Conservation (phyloP, 2,888 invertebrate species). For the Drosophila leonis region DNA sequence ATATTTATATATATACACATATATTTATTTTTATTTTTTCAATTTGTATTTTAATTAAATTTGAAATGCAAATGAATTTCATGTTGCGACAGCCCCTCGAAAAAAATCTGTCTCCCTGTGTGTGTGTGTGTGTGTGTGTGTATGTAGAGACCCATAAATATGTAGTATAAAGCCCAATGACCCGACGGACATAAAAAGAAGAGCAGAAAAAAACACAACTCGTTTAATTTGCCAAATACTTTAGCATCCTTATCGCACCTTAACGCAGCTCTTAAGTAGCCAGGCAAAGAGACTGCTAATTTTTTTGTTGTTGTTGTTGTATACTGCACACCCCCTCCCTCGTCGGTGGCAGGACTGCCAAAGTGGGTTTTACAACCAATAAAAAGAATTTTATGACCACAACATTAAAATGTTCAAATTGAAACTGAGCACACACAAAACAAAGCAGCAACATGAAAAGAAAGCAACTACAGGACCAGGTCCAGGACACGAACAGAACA, state of each 20-base stretch:
- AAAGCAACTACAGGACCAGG: slow-evolving; percentile 46
- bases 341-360: slow-evolving; percentile 17
- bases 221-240: slow-evolving; percentile 73
- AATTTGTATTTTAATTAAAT: slow-evolving; percentile 72
- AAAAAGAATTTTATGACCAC: slow-evolving; percentile 81
- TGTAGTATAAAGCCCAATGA: slow-evolving; percentile 54
- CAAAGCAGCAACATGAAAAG: slow-evolving; percentile 57
- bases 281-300: slow-evolving; percentile 72
- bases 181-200: slow-evolving; percentile 43
- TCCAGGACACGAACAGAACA: slow-evolving; percentile 28
- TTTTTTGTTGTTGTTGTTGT: slow-evolving; percentile 49
- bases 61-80: slow-evolving; percentile 61
- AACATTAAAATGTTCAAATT: slow-evolving; percentile 79
- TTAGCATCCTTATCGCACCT: slow-evolving; percentile 71
- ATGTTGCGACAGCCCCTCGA: slow-evolving; percentile 21
- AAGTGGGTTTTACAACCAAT: slow-evolving; percentile 74
- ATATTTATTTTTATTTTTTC: slow-evolving; percentile 15
- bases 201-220: slow-evolving; percentile 40
- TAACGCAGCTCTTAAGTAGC: slow-evolving; percentile 71
- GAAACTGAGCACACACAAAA: slow-evolving; percentile 76
- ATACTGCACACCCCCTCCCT: background rate
- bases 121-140: background rate
- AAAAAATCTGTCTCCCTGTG: slow-evolving; percentile 9
- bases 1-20: background rate
- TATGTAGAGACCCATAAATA: slow-evolving; percentile 21